Conservation (phyloP, 2,797 vertebrate species). For the Tenualosa ilisha region DNA sequence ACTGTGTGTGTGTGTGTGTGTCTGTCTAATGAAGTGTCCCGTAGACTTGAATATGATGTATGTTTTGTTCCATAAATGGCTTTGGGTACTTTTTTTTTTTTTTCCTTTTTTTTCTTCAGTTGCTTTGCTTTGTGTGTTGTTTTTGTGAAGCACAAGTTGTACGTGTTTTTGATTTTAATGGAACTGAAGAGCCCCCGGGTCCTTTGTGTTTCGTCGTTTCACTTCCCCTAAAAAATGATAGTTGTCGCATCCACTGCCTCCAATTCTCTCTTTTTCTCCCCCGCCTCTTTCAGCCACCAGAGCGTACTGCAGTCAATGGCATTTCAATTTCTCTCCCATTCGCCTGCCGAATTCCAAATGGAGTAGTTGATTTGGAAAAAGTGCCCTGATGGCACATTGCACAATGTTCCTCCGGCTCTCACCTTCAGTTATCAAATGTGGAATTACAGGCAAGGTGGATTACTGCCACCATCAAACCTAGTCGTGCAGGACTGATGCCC, state of each 20-base stretch:
- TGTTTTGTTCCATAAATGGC: slow-evolving; percentile 27
- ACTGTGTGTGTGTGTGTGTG: not conserved
- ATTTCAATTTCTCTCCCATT: not conserved
- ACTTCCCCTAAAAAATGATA: not conserved
- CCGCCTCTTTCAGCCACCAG: not conserved
- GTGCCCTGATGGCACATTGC: not conserved
- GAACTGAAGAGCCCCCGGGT: not conserved
- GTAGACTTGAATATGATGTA: slow-evolving; percentile 21
- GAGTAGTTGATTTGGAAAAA: not conserved
- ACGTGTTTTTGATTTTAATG: slow-evolving; percentile 2
- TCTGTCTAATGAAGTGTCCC: not conserved
- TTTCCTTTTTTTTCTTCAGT: not conserved
- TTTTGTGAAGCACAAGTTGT: slow-evolving; percentile 18
- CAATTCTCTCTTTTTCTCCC: not conserved
- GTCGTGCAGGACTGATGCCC: slow-evolving; percentile 17
- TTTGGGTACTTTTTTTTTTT: not conserved
- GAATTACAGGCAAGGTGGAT: slow-evolving; percentile 7
- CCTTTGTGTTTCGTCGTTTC: not conserved
- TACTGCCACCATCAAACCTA: not conserved
- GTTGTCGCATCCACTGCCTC: not conserved
- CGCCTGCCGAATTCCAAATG: not conserved
- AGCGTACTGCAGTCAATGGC: not conserved
- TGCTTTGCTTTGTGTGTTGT: slow-evolving; percentile 10
- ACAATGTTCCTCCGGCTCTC: not conserved
- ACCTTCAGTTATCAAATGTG: slow-evolving; percentile 10